Conservation (phyloP, 1,140 invertebrate genomes). For the Varroa destructor region DNA sequence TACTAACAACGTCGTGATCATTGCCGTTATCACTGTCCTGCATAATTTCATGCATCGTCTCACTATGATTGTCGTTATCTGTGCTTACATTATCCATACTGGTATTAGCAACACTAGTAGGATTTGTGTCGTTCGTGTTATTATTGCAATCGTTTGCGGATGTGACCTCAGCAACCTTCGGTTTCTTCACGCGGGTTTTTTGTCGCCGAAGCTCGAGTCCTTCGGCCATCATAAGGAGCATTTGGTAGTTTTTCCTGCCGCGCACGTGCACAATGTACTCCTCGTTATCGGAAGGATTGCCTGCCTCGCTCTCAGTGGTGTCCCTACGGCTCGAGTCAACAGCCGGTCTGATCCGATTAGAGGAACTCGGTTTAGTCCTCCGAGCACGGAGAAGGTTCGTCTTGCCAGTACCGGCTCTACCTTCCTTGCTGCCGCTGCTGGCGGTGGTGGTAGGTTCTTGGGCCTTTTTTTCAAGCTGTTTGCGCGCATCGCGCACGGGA, state of each 20-base stretch:
- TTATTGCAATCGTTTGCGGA: not conserved
- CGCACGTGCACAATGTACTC: not conserved
- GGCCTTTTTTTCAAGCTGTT: not conserved
- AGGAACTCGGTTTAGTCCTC: too few relatives aligned
- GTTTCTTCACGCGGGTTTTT: not conserved
- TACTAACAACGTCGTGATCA: not conserved
- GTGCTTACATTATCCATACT: not conserved
- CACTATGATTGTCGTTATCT: not conserved
- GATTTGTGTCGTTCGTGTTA: not conserved
- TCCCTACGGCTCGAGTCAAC: not conserved
- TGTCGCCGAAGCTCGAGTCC: slow-evolving; percentile 15
- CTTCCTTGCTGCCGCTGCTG: too few relatives aligned
- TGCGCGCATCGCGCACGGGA: not conserved
- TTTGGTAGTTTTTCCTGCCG: slow-evolving; percentile 6
- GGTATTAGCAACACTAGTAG: not conserved
- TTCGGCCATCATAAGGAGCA: slow-evolving; percentile 3
- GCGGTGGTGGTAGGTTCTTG: too few relatives aligned
- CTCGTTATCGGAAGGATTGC: not conserved
- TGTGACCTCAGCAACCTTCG: not conserved
- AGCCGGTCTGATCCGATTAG: too few relatives aligned
- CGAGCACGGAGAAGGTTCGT: too few relatives aligned
- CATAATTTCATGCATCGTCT: not conserved
- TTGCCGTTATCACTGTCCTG: not conserved
- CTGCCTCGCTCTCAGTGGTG: not conserved
- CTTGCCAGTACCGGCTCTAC: too few relatives aligned